phyloP scores from a whole-genome alignment of 2,797 vertebrate species.

The Chaetophractus vellerosus region DNA sequence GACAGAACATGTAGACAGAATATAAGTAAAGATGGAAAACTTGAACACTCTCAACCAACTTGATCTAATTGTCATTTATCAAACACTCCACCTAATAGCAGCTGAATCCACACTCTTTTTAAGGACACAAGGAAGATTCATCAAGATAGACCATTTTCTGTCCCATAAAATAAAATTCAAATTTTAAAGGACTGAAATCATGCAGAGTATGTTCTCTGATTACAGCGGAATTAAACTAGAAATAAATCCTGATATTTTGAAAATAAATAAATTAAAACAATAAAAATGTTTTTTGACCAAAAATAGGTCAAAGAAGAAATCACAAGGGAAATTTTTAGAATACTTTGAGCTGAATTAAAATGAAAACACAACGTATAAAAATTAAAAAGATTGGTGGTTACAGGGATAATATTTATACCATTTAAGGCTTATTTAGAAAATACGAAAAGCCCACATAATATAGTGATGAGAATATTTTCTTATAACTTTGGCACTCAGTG shows the following conservation, averaged over 20 bases:
- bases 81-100: background rate
- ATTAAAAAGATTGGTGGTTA: too few species aligned
- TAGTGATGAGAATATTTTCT: background rate
- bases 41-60: background rate
- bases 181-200: background rate
- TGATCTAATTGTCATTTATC: background rate
- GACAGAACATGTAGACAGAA: background rate
- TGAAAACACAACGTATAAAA: background rate
- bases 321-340: background rate
- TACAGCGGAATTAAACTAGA: conserved; percentile 22
- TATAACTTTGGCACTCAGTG: background rate
- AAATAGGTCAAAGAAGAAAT: conserved; percentile 37
- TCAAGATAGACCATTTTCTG: background rate
- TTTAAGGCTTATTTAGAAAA: background rate
- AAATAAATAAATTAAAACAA: conserved; percentile 41
- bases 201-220: background rate
- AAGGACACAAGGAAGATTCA: background rate
- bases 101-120: background rate
- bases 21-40: background rate
- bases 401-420: background rate
- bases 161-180: background rate
- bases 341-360: background rate
- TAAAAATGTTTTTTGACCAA: too few species aligned
- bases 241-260: conserved; percentile 4
- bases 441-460: background rate